Percentiles rank a stretch among this genome's conserved stretches.
phyloP scores from a whole-genome alignment of 2,888 invertebrate species.

The Drosophila anomalipes region DNA sequence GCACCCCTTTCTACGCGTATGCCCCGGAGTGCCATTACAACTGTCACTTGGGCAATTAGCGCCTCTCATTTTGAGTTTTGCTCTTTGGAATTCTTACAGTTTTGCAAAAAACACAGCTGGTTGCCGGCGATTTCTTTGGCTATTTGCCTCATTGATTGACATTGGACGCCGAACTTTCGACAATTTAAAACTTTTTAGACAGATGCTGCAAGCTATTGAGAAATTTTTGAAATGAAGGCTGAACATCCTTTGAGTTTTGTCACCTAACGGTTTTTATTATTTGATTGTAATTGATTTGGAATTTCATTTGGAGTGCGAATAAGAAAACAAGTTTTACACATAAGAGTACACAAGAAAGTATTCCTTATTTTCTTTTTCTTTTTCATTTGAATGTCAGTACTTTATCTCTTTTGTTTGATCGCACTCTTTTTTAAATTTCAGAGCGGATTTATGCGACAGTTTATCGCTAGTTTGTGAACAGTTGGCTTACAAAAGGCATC shows the following conservation, averaged over 20 bases:
- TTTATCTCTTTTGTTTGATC: slow-evolving; percentile 4
- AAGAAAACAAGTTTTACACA: background rate
- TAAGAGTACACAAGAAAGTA: background rate
- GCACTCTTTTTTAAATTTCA: background rate
- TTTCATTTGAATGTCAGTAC: background rate
- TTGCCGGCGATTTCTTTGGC: slow-evolving; percentile 26
- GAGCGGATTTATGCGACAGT: slow-evolving; percentile 4
- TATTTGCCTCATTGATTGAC: slow-evolving; percentile 38
- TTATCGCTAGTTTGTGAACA: slow-evolving; percentile 9
- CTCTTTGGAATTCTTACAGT: slow-evolving; percentile 19
- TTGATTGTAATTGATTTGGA: slow-evolving; percentile 33
- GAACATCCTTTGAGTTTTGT: slow-evolving; percentile 13
- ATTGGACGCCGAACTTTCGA: slow-evolving; percentile 29
- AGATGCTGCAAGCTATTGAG: slow-evolving; percentile 46
- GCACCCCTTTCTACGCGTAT: slow-evolving; percentile 10
- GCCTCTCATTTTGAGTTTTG: slow-evolving; percentile 5
- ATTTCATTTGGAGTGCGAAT: slow-evolving; percentile 14
- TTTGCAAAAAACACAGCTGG: slow-evolving; percentile 30
- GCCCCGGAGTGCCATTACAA: slow-evolving; percentile 44
- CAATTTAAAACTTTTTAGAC: slow-evolving; percentile 37
- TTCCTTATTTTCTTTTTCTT: background rate
- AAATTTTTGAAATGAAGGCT: slow-evolving; percentile 15
- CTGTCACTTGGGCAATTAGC: slow-evolving; percentile 62
- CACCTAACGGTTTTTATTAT: slow-evolving; percentile 1
- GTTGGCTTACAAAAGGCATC: slow-evolving; percentile 2